Percentiles rank a stretch among this genome's conserved stretches.
Conservation (phyloP, 1,140 invertebrate species). For the Schlechtendalia chinensis region DNA sequence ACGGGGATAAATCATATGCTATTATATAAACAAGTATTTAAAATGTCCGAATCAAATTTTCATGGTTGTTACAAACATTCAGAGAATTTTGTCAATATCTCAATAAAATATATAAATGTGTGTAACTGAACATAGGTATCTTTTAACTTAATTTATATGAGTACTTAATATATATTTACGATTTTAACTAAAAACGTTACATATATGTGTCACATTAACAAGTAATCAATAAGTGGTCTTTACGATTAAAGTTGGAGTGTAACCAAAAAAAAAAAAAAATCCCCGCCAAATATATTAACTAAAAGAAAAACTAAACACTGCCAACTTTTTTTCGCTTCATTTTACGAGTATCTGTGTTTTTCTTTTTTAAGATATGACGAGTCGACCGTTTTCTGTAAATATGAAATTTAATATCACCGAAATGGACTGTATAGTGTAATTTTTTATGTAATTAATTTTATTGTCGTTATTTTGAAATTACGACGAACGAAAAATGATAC, state of each 20-base stretch:
- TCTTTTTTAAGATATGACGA: not conserved
- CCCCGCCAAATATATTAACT: not conserved
- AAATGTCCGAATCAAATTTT: too few relatives aligned
- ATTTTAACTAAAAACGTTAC: too few relatives aligned
- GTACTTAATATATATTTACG: too few relatives aligned
- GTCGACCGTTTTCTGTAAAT: slow-evolving; percentile 6
- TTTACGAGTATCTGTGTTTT: not conserved
- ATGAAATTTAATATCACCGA: not conserved
- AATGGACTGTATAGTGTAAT: not conserved
- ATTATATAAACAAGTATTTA: too few relatives aligned
- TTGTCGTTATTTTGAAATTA: not conserved
- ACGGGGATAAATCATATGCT: too few relatives aligned
- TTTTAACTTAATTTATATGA: not conserved
- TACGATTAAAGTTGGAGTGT: not conserved
- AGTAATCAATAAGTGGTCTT: too few relatives aligned
- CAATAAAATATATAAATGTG: too few relatives aligned
- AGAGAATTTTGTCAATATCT: too few relatives aligned
- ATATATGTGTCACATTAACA: too few relatives aligned
- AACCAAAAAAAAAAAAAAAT: too few relatives aligned
- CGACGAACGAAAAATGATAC: not conserved
- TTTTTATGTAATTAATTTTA: too few relatives aligned
- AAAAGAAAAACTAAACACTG: not conserved
- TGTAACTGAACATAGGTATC: slow-evolving; percentile 21
- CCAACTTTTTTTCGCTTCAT: not conserved
- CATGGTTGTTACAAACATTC: too few relatives aligned